Evolutionary conservation across 2,888 invertebrate species (phyloP).

Genomic region (Tribolium freemani): DNA sequence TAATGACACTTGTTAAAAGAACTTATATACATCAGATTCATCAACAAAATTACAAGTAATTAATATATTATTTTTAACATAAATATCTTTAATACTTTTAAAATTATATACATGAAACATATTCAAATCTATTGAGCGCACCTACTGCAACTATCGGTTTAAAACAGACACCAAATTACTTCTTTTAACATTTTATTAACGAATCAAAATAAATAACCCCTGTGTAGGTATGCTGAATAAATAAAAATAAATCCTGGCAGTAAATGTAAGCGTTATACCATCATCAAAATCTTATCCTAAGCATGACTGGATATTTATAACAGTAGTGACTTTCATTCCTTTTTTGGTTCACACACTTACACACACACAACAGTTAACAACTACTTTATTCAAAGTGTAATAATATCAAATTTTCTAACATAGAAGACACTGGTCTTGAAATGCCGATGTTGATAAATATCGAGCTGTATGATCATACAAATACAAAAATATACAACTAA

Average conservation of each 20-base stretch:
- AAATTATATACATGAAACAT: slow-evolving; percentile 28
- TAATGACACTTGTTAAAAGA: slow-evolving; percentile 5
- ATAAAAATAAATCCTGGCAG: slow-evolving; percentile 34
- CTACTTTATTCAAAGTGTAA: slow-evolving; percentile 2
- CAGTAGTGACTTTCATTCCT: slow-evolving; percentile 23
- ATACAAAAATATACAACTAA: slow-evolving; percentile 27
- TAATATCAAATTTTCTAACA: slow-evolving; percentile 19
- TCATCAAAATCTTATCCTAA: slow-evolving; percentile 28
- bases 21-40: slow-evolving; percentile 27
- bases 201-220: slow-evolving; percentile 19
- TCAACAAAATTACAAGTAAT: slow-evolving; percentile 13
- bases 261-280: slow-evolving; percentile 41
- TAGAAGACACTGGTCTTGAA: slow-evolving; percentile 12
- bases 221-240: slow-evolving; percentile 34
- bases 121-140: slow-evolving; percentile 33
- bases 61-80: slow-evolving; percentile 1
- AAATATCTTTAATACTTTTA: slow-evolving; percentile 34
- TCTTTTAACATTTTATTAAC: slow-evolving; percentile 4
- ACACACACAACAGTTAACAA: slow-evolving; percentile 16
- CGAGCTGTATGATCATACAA: neutral
- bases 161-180: slow-evolving; percentile 6
- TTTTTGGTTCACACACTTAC: slow-evolving; percentile 17
- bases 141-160: slow-evolving; percentile 13
- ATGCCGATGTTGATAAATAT: slow-evolving; percentile 13
- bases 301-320: slow-evolving; percentile 38